Conservation (phyloP, 2,113 vertebrate genomes). For the Phodopus roborovskii region DNA sequence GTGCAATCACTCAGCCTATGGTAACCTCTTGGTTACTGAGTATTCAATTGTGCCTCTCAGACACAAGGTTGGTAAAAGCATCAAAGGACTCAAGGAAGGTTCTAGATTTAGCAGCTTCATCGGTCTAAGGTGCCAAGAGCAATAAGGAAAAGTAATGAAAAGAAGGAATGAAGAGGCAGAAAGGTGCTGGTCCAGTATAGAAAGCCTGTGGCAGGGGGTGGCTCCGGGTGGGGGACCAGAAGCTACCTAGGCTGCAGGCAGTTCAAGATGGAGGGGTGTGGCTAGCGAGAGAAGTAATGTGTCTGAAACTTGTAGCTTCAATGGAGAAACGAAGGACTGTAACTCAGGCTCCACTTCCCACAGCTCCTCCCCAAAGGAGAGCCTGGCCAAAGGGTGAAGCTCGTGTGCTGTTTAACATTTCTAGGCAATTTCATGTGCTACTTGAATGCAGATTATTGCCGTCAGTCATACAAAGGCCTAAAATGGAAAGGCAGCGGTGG, state of each 20-base stretch:
- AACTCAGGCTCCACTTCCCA: too few relatives aligned
- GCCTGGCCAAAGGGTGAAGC: not conserved
- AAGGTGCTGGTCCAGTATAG: too few relatives aligned
- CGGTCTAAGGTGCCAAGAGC: not conserved
- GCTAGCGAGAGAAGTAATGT: not conserved
- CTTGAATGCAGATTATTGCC: not conserved
- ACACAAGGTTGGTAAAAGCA: not conserved
- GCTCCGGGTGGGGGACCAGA: not conserved
- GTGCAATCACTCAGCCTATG: fast-evolving
- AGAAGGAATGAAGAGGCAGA: not conserved
- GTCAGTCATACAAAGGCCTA: too few relatives aligned
- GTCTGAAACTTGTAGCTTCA: not conserved
- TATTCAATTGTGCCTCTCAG: not conserved
- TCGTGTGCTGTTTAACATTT: not conserved
- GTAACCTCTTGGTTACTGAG: too few relatives aligned
- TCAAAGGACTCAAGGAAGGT: not conserved
- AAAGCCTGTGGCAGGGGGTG: not conserved
- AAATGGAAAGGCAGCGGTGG: too few relatives aligned
- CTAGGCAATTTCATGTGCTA: not conserved
- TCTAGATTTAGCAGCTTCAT: not conserved
- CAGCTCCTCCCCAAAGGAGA: not conserved
- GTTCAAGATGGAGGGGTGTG: not conserved
- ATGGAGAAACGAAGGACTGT: not conserved
- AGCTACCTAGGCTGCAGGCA: not conserved
- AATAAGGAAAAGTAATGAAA: not conserved